These are phyloP conservation scores for Cephonodes hylas DNA, from an alignment of 2,888 invertebrate species.

Conservation along the genomic window DNA sequence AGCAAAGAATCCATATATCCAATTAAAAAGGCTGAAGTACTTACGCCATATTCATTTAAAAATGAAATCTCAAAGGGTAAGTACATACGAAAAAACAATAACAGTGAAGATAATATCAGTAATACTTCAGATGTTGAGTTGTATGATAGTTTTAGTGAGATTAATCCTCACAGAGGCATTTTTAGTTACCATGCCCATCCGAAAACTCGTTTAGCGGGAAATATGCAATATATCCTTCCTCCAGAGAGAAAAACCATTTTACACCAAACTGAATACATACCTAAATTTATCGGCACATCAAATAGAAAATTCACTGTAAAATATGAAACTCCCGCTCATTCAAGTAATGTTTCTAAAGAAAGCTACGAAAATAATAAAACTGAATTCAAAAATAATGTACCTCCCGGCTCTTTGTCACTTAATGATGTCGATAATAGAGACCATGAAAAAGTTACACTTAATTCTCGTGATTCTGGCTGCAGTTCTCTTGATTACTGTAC, in stretches of 20 bases:
- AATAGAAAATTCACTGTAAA: background rate
- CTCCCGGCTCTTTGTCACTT: background rate
- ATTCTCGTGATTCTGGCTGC: background rate
- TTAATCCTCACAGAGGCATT: background rate
- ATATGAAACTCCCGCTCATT: background rate
- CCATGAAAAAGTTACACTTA: background rate
- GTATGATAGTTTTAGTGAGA: background rate
- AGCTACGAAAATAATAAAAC: background rate
- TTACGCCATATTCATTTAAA: conserved; percentile 12
- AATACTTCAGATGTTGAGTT: background rate
- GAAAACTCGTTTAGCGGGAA: background rate
- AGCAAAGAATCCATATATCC: conserved; percentile 17
- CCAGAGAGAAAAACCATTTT: background rate
- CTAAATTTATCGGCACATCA: background rate
- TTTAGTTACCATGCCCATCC: background rate
- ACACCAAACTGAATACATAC: background rate
- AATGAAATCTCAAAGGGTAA: background rate
- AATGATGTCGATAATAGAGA: background rate
- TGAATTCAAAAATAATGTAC: background rate
- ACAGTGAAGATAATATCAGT: background rate
- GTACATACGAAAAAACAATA: background rate
- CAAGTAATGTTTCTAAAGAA: background rate
- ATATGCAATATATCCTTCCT: background rate
- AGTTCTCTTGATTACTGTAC: background rate
- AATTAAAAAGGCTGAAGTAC: conserved; percentile 16